Conservation (phyloP, 1,140 invertebrate genomes). For the Lithobius niger region DNA sequence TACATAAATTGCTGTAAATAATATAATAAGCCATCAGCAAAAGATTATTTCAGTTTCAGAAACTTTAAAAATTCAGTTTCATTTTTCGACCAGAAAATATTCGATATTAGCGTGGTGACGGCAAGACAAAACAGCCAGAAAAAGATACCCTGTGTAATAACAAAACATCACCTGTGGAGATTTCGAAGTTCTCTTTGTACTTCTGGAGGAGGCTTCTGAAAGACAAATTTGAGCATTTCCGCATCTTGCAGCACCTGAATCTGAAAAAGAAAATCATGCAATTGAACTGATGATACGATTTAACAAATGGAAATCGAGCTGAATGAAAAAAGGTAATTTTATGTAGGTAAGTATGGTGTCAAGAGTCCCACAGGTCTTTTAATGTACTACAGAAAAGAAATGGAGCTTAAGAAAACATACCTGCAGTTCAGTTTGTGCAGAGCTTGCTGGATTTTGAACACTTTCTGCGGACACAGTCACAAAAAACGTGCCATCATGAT, state of each 20-base stretch:
- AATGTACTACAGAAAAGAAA: too few species aligned
- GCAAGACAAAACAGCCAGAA: background rate
- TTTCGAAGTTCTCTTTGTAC: slow-evolving; percentile 42
- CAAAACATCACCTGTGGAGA: slow-evolving; percentile 34
- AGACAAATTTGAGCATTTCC: slow-evolving; percentile 58
- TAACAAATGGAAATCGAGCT: background rate
- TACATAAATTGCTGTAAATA: too few species aligned
- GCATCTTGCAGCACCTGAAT: slow-evolving; percentile 57
- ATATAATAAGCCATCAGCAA: too few species aligned
- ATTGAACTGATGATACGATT: background rate
- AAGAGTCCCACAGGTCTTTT: too few species aligned
- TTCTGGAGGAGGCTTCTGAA: slow-evolving; percentile 47
- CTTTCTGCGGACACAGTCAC: slow-evolving; percentile 47
- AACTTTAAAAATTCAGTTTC: background rate
- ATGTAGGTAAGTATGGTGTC: too few species aligned
- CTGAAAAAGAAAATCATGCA: slow-evolving; percentile 27
- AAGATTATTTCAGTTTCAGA: background rate
- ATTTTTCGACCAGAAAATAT: background rate
- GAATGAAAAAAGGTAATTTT: too few species aligned
- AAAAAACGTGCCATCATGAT: slow-evolving; percentile 53
- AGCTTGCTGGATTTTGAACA: background rate
- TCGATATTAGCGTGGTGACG: background rate
- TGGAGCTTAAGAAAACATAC: too few species aligned
- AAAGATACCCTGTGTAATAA: background rate
- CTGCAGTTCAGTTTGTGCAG: background rate